Conservation (phyloP, 2,113 vertebrate species). For the Eupsittula cactorum region DNA sequence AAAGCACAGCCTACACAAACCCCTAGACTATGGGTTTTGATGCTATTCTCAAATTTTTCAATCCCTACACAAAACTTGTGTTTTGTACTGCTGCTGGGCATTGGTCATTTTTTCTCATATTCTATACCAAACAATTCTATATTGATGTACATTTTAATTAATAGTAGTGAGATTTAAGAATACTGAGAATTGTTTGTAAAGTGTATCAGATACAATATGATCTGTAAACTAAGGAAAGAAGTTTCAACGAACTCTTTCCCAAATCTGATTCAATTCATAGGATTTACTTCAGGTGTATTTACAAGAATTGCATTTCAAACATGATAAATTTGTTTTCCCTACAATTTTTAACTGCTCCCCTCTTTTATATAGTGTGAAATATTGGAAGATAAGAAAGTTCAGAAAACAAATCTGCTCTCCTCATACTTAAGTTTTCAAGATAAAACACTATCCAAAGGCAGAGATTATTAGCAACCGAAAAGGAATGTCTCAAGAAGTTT, state of each 20-base stretch:
- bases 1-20: neutral
- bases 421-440: neutral
- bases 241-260: rapidly evolving
- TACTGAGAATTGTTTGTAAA: neutral
- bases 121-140: neutral
- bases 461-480: neutral
- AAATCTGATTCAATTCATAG: neutral
- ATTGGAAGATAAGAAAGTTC: neutral
- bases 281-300: neutral
- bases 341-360: neutral
- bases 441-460: neutral
- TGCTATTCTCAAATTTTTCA: neutral
- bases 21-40: neutral
- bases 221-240: neutral
- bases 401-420: neutral
- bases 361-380: neutral
- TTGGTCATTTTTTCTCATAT: neutral
- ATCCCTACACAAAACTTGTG: rapidly evolving
- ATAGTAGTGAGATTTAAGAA: neutral
- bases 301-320: neutral
- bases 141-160: neutral
- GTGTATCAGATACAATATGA: neutral
- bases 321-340: neutral
- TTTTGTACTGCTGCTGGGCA: neutral
- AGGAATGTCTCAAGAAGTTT: neutral